Base-by-base conservation (phyloP, 2,888 invertebrate genomes). In the Thera obeliscata region DNA sequence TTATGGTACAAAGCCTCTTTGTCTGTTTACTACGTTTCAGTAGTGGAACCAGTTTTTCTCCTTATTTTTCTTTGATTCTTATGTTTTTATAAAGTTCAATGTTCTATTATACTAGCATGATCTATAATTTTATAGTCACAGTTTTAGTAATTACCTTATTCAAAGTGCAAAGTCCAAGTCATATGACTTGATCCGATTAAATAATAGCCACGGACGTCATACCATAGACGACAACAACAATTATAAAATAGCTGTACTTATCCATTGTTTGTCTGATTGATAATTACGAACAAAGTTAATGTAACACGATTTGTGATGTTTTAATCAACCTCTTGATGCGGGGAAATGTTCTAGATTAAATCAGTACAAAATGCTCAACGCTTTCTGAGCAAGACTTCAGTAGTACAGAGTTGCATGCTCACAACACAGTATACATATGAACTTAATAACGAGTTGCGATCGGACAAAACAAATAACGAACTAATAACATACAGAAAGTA, bases 341-440 rank as follows among this genome's bases (percentile, higher is more conserved):
- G 33, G 54, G 41, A 41, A 61, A 56, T 64, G 61, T 61, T 63
- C 55, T 67, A 55, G 69, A 69, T 70, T 57, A 54, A 71, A 71
- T 69, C 74, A 59, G 58, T 61, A 59, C 63, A 70, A 68, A 73
- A 76, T 76, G 74, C 74, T 67, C 71, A 76, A 78, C 73, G 70
- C 72, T 79, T 80, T 80, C 77, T 78, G 77, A 75, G 76, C 74
- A 52, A 59, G 66, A 71, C 73, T 70, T 56, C 67, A 72, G 68
- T 60, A 22, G 22, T 70, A 67, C 73, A 72, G 3, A 33, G 9
- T 33, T 52, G 12, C 41, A 41, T 41, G 41, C 41, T 2, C 1
- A 41, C 41, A 1, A 41, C 7, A 41, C 6, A 7, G 41, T 41
- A 7, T 41, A 7, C 5, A 7, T 3, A 4, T 41, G 41, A 22